Base-by-base conservation (phyloP, 2,113 vertebrate species). In the Polypterus bichir region DNA sequence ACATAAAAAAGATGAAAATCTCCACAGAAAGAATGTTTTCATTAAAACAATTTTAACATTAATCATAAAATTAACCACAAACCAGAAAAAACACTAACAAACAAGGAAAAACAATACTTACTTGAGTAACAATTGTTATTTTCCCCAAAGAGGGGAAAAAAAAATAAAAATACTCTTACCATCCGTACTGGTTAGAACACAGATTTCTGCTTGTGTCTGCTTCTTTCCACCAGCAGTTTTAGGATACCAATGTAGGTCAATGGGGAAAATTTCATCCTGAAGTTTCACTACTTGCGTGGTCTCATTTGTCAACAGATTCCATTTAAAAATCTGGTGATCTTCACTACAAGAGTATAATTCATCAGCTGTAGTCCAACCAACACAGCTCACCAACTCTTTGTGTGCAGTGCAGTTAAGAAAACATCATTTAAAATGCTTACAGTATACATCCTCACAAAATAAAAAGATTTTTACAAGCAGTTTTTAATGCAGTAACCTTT, bases 271-370 rank as follows among this genome's bases (percentile, higher is more conserved):
- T 7, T 94, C 90, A 44, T 92, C 92, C 47, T 90, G 86, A 3
- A 97, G 84, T 60, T 76, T 88, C 59, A 92, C 86, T 49, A 96
- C 81, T 0, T 85, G 81, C 6, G 68, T 77, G 10, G 92, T 91
- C 66, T 97, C 96, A 60, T 75, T 81, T 9, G 80, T 91, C 69
- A 95, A 67, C 54, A 96, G 79, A 81, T 93, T 97, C 96, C 96
- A 98, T 9, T 76, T 91, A 63, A 98, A 74, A 44, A 98, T 82
- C 61, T 94, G 91, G 74, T 96, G 94, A 66, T 99, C 96, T 61
- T 99, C 94, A 2, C 94, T 89, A 73, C 92, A 97, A 0, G 96
- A 97, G 74, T 88, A 97, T 4, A 98, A 70, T 64, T 98, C 94
- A 3, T 99, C 95, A 8, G 93, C 90, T 44, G 89, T 88, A 2